phyloP scores from a whole-genome alignment of 2,888 invertebrate genomes.

The Nasonia oneida region DNA sequence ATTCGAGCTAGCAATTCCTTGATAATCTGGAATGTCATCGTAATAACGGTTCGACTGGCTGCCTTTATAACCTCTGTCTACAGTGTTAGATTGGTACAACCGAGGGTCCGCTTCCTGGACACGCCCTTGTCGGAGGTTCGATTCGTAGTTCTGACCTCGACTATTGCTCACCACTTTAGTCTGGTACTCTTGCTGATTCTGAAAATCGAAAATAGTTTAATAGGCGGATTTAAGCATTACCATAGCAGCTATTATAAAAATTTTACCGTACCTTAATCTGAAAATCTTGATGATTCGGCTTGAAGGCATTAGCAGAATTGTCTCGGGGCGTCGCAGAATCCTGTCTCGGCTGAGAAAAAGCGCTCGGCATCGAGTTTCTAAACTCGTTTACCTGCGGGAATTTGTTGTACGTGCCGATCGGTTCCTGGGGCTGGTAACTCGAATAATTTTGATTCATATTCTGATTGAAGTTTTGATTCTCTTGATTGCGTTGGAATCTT shows the following conservation, averaged over 20 bases:
- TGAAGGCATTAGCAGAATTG: conserved; percentile 63
- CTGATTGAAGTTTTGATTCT: conserved; percentile 65
- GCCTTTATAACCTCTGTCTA: conserved; percentile 64
- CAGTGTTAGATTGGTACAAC: conserved; percentile 47
- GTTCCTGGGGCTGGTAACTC: conserved; percentile 65
- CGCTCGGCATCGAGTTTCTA: conserved; percentile 64
- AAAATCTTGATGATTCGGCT: conserved; percentile 64
- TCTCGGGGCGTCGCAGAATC: conserved; percentile 65
- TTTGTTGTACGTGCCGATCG: conserved; percentile 60
- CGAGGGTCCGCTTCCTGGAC: conserved; percentile 65
- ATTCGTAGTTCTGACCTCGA: conserved; percentile 67
- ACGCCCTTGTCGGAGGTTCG: conserved; percentile 55
- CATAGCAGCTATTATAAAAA: not conserved
- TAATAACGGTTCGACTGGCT: conserved; percentile 70
- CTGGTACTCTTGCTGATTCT: conserved; percentile 62
- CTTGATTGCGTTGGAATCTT: conserved; percentile 81
- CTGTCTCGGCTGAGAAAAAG: conserved; percentile 66
- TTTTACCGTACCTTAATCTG: conserved; percentile 38
- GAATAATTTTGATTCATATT: conserved; percentile 68
- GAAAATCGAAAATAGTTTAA: conserved; percentile 61
- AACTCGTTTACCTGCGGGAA: conserved; percentile 69
- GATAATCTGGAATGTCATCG: conserved; percentile 64
- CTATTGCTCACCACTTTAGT: conserved; percentile 63
- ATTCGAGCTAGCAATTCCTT: conserved; percentile 58
- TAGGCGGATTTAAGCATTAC: not conserved